phyloP scores from a whole-genome alignment of 2,797 vertebrate species.

The Cirrhinus mrigala region DNA sequence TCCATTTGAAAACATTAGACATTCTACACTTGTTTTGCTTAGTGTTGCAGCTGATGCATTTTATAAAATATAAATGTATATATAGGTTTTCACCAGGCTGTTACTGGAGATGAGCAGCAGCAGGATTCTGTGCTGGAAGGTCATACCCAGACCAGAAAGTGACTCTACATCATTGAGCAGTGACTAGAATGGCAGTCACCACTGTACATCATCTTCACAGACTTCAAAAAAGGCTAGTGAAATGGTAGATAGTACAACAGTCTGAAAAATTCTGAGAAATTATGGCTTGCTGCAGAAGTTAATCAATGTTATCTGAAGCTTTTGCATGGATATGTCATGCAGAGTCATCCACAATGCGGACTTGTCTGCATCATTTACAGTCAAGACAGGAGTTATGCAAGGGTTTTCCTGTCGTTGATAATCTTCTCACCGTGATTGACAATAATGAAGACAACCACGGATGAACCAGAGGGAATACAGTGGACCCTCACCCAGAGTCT shows the following conservation, averaged over 20 bases:
- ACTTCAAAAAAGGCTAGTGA: background rate
- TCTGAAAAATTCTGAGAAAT: background rate
- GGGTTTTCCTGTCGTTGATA: background rate
- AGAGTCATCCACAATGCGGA: background rate
- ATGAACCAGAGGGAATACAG: background rate
- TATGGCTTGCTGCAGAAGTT: background rate
- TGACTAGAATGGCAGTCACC: background rate
- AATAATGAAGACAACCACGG: background rate
- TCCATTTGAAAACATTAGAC: too few relatives aligned
- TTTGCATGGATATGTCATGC: background rate
- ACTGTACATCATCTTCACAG: background rate
- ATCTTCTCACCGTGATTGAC: background rate
- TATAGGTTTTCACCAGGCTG: background rate
- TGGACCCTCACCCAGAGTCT: background rate
- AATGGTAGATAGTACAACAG: background rate
- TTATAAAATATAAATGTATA: too few relatives aligned
- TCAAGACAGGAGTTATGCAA: background rate
- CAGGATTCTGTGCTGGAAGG: background rate
- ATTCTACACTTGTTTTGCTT: too few relatives aligned
- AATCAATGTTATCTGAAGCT: background rate
- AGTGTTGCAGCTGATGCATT: too few relatives aligned
- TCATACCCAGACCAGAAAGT: background rate
- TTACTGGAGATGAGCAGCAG: background rate
- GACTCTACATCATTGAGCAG: background rate
- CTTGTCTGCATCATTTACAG: background rate